Evolutionary conservation across 2,888 invertebrate species (phyloP).

Genomic region (Agonopterix arenella): DNA sequence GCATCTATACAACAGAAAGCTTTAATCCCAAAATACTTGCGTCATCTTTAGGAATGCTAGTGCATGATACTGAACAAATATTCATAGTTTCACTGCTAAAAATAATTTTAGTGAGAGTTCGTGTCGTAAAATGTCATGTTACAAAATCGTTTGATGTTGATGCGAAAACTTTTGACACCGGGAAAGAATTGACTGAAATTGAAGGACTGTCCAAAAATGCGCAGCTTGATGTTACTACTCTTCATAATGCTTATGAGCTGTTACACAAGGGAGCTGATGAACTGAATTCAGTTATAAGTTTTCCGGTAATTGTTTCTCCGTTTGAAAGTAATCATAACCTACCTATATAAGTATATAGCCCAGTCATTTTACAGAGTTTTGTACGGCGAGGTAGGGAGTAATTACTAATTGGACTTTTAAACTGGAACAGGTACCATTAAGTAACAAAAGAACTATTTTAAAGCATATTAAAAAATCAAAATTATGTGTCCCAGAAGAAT

Average conservation of each 20-base stretch:
- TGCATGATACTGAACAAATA: conserved; percentile 44
- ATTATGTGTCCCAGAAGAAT: too few species aligned
- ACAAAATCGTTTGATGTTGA: conserved; percentile 25
- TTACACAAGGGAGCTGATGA: conserved; percentile 8
- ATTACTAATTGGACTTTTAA: too few species aligned
- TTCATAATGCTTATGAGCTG: conserved; percentile 9
- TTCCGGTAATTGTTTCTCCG: conserved; percentile 7
- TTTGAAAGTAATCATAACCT: too few species aligned
- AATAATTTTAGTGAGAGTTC: conserved; percentile 34
- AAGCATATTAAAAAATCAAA: too few species aligned
- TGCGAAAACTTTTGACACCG: conserved; percentile 10
- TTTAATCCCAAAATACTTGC: conserved; percentile 11
- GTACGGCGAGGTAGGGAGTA: too few species aligned
- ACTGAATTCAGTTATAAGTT: conserved; percentile 8
- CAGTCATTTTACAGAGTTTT: too few species aligned
- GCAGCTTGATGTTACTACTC: conserved; percentile 1
- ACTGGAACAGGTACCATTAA: too few species aligned
- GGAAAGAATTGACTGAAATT: conserved; percentile 20
- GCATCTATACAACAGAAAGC: conserved; percentile 14
- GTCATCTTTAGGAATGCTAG: conserved; percentile 24
- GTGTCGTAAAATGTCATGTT: conserved; percentile 43
- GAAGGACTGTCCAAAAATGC: conserved; percentile 17
- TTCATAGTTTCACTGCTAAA: conserved; percentile 36
- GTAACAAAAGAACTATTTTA: too few species aligned
- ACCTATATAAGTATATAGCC: too few species aligned